Base-by-base conservation (phyloP, 2,888 invertebrate species). In the Cosmopolites sordidus region DNA sequence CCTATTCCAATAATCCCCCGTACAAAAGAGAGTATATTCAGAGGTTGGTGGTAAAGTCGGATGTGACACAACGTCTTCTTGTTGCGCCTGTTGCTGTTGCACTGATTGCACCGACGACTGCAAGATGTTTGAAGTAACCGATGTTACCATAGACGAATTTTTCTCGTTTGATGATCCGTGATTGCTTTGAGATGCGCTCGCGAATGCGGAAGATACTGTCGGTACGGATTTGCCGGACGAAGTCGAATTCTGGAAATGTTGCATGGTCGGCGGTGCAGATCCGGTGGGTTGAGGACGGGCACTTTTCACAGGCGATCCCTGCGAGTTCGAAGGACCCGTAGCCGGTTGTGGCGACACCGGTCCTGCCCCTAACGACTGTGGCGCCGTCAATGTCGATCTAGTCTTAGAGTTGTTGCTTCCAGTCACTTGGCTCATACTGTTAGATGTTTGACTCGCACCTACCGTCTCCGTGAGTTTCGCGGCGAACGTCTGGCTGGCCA, bases 1-100 rank as follows among this genome's bases (percentile, higher is more conserved):
- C 53, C 77, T 75, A 17, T 81, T 79, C 81, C 84, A 82, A 60
- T 82, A 80, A 38, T 82, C 79, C 45, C 82, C 81, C 69, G 91
- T 90, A 70, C 90, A 89, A 74, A 95, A 94, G 59, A 95, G 81
- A 0, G 92, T 90, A 75, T 93, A 95, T 67, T 92, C 91, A 58
- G 83, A 81, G 1, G 84, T 79, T 16, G 82, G 78, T 41, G 65
- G 66, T 12, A 66, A 43, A 1, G 48, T 33, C 3, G 51, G 15
- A n/a, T 43, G 54, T 1, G 47, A 9, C 1, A 27, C 27, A 11
- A 16, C 6, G 3, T 18, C 16, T 16, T 56, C 56, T 15, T 56
- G 49, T 40, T 44, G 54, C 8, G 17, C 27, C 29, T 52, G 52
- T 38, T 54, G 48, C 6, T 18, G 46, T 43, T 39, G 43, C n/a